Base-by-base conservation (phyloP, 2,888 invertebrate genomes). In the Hirtodrosophila duncani region DNA sequence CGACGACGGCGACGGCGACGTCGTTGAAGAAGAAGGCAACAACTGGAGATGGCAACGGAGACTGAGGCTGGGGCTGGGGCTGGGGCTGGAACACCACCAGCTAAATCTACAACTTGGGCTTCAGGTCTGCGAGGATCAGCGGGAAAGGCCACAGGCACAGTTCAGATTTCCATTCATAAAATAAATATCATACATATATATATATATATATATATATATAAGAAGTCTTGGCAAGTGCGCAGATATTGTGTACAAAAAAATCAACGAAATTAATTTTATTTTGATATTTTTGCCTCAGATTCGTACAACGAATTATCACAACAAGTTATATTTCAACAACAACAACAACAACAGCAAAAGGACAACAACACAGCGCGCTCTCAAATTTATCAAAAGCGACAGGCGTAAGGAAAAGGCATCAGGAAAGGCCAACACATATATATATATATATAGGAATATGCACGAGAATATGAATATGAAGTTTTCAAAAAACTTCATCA, bases 301-400 rank as follows among this genome's bases (percentile, higher is more conserved):
- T 64, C 70, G 43, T 57, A 52, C 59, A 42, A 57, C 60, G 62
- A 80, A 77, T 69, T 72, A 77, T 80, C 75, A 80, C 75, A 77
- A 77, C 77, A 80, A 77, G 69, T 63, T 71, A 67, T 71, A 62
- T 74, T 62, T 79, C 77, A 65, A 44, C 39, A 27, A 43, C 55
- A 60, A 31, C 20, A 30, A 16, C 26, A 41, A n/a, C 27, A 50
- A 23, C 43, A 34, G 38, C 58, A 59, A 55, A 45, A 70, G 56
- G 20, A 41, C 58, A 44, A 5, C 30, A 30, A 20, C 59, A 46
- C 24, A 34, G 44, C 55, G 39, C 50, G 42, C 37, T 30, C 44
- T 78, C 74, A 78, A 78, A 72, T 72, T 72, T 66, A 72, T 72
- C 71, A 78, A 69, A 72, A 61, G 71, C 60, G 78, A 72, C 71